Conservation (phyloP, 1,140 invertebrate genomes). For the Cepaea nemoralis region DNA sequence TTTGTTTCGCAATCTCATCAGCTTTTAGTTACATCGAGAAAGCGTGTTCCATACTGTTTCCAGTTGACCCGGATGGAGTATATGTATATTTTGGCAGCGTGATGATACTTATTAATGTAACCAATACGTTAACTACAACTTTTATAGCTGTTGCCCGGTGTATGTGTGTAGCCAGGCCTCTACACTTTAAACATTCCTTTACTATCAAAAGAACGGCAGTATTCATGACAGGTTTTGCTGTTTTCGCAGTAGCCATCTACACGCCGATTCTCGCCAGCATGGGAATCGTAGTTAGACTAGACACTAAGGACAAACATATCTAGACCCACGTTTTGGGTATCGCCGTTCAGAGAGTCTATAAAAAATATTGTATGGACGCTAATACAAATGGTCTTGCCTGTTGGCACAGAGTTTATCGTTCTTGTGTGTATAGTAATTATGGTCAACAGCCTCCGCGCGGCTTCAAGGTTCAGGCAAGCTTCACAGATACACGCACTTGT, state of each 20-base stretch:
- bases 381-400: not conserved
- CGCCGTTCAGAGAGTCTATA: not conserved
- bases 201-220: not conserved
- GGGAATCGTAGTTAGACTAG: not conserved
- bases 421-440: slow-evolving; percentile 19
- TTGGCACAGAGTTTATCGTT: not conserved
- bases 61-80: not conserved
- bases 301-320: not conserved
- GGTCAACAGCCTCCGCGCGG: not conserved
- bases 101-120: not conserved
- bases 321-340: not conserved
- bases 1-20: not conserved
- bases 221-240: not conserved
- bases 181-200: slow-evolving; percentile 1
- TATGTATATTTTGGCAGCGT: not conserved
- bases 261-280: not conserved
- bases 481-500: not conserved
- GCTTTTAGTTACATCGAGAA: not conserved
- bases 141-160: too few species aligned
- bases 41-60: not conserved
- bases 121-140: not conserved
- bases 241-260: not conserved
- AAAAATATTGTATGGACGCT: not conserved
- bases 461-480: not conserved
- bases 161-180: too few species aligned